Conservation (phyloP, 2,888 invertebrate genomes). For the Capitulum mitella region DNA sequence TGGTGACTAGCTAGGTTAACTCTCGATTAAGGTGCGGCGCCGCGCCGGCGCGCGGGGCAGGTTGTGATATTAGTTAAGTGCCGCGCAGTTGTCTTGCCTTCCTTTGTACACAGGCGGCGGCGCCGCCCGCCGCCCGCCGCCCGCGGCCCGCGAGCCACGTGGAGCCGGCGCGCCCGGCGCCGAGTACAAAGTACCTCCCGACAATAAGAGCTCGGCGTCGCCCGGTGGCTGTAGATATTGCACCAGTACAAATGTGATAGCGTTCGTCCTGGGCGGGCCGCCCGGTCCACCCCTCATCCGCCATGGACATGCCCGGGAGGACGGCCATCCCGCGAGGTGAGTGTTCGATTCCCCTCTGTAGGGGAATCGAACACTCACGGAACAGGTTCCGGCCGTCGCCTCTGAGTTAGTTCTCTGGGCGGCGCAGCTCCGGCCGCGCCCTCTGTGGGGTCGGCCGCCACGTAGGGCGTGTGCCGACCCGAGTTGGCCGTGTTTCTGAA, state of each 20-base stretch:
- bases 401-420: too few relatives aligned
- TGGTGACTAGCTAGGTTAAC: conserved; percentile 15
- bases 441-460: too few relatives aligned
- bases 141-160: background rate
- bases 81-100: conserved; percentile 5
- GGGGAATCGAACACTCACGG: too few relatives aligned
- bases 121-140: background rate
- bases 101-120: background rate
- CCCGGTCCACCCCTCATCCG: too few relatives aligned
- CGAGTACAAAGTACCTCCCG: conserved; percentile 16
- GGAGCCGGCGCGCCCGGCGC: background rate
- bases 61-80: conserved; percentile 22
- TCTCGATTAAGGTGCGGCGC: background rate
- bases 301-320: too few relatives aligned
- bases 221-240: background rate
- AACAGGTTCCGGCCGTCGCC: too few relatives aligned
- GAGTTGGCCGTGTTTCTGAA: background rate
- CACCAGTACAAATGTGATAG: conserved; percentile 19
- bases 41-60: background rate
- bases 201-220: background rate
- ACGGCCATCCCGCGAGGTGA: too few relatives aligned
- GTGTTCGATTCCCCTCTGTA: too few relatives aligned
- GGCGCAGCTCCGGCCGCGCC: too few relatives aligned
- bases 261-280: background rate
- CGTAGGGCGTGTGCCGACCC: background rate